Evolutionary conservation across 2,888 invertebrate genomes (phyloP).

Genomic region (Euzophera pinguis): DNA sequence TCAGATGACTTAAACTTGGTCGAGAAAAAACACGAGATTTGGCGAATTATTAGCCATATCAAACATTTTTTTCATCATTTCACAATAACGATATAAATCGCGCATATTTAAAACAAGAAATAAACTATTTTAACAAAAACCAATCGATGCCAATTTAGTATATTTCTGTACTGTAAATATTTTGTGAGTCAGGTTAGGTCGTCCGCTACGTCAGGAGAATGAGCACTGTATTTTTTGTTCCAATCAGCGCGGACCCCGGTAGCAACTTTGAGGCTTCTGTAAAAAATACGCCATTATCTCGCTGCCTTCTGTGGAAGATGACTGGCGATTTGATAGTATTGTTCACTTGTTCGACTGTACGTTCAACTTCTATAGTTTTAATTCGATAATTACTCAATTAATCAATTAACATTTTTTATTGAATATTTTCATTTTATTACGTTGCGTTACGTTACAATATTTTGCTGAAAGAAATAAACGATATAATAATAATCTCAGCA

Average conservation of each 20-base stretch:
- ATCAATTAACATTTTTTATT: neutral
- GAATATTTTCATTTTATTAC: too few relatives aligned
- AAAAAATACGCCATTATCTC: conserved; percentile 45
- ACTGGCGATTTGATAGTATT: conserved; percentile 46
- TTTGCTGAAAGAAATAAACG: too few relatives aligned
- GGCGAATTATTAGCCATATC: too few relatives aligned
- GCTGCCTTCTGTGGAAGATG: conserved; percentile 33
- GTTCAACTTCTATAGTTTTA: neutral
- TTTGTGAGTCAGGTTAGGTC: conserved; percentile 29
- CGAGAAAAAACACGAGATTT: too few relatives aligned
- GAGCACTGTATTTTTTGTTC: conserved; percentile 53
- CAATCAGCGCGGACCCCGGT: conserved; percentile 51
- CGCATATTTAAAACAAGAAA: too few relatives aligned
- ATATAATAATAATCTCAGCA: neutral
- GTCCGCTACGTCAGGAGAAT: conserved; percentile 34
- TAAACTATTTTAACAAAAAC: too few relatives aligned
- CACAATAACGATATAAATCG: too few relatives aligned
- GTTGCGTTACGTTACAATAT: too few relatives aligned
- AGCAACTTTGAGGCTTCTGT: conserved; percentile 41
- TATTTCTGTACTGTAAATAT: neutral
- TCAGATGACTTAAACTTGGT: too few relatives aligned
- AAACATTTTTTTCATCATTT: too few relatives aligned
- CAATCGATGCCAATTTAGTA: neutral
- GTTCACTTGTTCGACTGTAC: conserved; percentile 22
- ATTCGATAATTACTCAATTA: neutral